Conservation (phyloP, 2,888 invertebrate species). For the Ypsolopha sequella region DNA sequence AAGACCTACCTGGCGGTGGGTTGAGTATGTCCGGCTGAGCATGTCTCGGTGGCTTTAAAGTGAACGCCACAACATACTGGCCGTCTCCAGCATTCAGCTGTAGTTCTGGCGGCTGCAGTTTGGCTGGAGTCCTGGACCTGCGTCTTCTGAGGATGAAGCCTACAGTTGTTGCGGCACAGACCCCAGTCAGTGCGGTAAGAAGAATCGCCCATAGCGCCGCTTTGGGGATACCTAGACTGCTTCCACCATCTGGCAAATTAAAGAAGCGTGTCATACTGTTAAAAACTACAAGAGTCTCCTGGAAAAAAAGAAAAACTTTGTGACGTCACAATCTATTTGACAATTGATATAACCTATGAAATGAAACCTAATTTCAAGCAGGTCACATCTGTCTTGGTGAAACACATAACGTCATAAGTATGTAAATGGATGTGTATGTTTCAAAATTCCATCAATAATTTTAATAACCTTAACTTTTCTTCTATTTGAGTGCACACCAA, state of each 20-base stretch:
- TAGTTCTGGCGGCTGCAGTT: constrained; percentile 50
- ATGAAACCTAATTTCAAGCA: no score
- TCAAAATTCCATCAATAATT: no score
- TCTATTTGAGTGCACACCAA: no score
- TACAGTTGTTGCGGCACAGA: constrained; percentile 33
- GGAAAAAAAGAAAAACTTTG: no score
- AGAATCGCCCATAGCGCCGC: constrained; percentile 52
- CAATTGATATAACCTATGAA: no score
- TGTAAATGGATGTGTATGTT: no score
- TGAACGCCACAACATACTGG: constrained; percentile 88
- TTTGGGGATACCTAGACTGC: constrained; percentile 43
- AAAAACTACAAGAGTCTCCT: no score
- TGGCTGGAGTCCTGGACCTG: constrained; percentile 33
- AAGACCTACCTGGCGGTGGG: constrained; percentile 74
- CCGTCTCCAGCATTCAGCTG: constrained; percentile 83
- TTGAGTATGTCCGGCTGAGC: constrained; percentile 84
- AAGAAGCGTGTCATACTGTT: no score
- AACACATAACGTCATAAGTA: no score
- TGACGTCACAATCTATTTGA: no score
- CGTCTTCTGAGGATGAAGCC: constrained; percentile 41
- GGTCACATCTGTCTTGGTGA: no score
- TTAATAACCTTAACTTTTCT: no score
- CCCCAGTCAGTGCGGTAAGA: constrained; percentile 36
- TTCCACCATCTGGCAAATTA: constrained; percentile 38
- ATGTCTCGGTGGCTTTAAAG: constrained; percentile 77